Evolutionary conservation across 2,797 vertebrate genomes (phyloP), one percentile per base, ranked within the genome.

Genomic region (Alfaro cultratus): DNA sequence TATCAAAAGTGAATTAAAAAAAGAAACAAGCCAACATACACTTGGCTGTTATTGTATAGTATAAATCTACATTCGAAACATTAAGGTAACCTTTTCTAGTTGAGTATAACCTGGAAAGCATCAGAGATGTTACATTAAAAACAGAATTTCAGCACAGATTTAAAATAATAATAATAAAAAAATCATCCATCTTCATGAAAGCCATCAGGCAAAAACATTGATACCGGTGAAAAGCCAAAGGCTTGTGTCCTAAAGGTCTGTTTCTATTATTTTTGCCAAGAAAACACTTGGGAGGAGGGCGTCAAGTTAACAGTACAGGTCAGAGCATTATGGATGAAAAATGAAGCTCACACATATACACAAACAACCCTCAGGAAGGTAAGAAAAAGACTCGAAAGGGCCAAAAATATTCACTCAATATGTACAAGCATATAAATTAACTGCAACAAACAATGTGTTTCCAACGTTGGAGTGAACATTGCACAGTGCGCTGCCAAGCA

Each of bases 1-100:
- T 98, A 98, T 98, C 96, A 98, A 98, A 98, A 97, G 95, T 96
- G 96, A 97, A 95, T 95, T 95, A 95, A 85, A 94, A 93, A 87
- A 92, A 90, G 88, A 91, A 94, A 95, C 90, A 94, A 94, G 95
- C 95, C 96, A 96, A 95, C 94, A 95, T 96, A 96, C 93, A 96
- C 91, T 95, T 95, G 96, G 95, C 95, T 92, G 90, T 95, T 91
- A 94, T 95, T 94, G 94, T 95, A 95, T 95, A 95, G 92, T 96
- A 96, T 95, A 96, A 97, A 97, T 96, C 95, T 96, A 96, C 96
- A 96, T 96, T 96, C 95, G 91, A 95, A 93, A 96, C 93, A 94
- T 94, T 94, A 95, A 94, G 94, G 96, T 96, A 95, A 93, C 93
- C 89, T 95, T 89, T 89, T 94, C 95, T 96, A 96, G 95, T 92